Conservation (phyloP, 2,888 invertebrate genomes). For the Eucera pruinosa region DNA sequence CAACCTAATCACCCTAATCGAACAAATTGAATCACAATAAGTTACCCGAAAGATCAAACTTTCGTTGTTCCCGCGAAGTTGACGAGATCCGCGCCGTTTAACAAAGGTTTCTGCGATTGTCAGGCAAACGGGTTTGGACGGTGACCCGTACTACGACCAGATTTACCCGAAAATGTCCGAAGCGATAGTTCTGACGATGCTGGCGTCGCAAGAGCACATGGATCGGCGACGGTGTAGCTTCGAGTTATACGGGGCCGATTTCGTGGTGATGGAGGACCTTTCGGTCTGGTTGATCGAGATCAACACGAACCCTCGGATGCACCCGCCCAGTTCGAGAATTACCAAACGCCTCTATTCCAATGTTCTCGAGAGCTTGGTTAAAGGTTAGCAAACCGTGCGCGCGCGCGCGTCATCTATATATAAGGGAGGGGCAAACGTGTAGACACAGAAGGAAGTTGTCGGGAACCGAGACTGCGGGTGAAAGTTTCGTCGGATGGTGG, state of each 20-base stretch:
- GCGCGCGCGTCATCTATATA: too few relatives aligned
- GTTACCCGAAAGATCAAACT: too few relatives aligned
- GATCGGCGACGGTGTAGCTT: slow-evolving; percentile 90
- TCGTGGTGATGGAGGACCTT: slow-evolving; percentile 93
- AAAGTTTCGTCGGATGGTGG: slow-evolving; percentile 39
- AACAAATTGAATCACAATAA: too few relatives aligned
- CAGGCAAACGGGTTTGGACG: slow-evolving; percentile 86
- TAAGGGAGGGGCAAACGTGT: too few relatives aligned
- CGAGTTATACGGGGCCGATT: slow-evolving; percentile 95
- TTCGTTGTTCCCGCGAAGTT: too few relatives aligned
- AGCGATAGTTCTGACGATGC: slow-evolving; percentile 91
- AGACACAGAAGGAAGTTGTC: slow-evolving; percentile 39
- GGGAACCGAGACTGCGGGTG: slow-evolving; percentile 27
- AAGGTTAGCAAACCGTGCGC: slow-evolving; percentile 87
- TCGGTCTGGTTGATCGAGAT: slow-evolving; percentile 97
- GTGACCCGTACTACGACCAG: slow-evolving; percentile 85
- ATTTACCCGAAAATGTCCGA: slow-evolving; percentile 95
- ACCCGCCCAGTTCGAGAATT: slow-evolving; percentile 91
- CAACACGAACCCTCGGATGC: slow-evolving; percentile 94
- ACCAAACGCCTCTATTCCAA: slow-evolving; percentile 93
- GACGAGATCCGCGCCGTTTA: too few relatives aligned
- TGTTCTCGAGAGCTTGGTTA: slow-evolving; percentile 93
- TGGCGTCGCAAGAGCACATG: slow-evolving; percentile 91
- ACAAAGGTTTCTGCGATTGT: neutral
- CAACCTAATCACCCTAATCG: too few relatives aligned